Conservation (phyloP, 2,113 vertebrate genomes). For the Xiphophorus maculatus region DNA sequence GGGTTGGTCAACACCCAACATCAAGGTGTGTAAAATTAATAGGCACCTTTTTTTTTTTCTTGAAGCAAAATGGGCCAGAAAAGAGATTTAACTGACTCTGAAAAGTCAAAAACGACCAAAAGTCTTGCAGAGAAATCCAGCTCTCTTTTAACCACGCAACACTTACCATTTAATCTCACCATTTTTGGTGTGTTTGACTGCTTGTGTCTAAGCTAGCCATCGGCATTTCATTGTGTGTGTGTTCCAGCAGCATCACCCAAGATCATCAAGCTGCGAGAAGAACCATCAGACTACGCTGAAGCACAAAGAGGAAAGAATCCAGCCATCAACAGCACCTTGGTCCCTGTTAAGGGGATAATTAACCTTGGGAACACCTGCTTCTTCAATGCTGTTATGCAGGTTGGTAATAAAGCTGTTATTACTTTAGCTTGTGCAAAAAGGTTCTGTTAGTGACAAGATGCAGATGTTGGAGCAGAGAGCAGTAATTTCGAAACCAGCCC, state of each 20-base stretch:
- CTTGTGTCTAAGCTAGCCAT: neutral
- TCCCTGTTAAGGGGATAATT: conserved; percentile 94
- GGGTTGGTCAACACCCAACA: too few species aligned
- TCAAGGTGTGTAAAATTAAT: too few species aligned
- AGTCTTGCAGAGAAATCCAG: neutral
- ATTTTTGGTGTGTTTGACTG: neutral
- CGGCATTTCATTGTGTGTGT: conserved; percentile 4
- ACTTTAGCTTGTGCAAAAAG: neutral
- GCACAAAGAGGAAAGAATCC: conserved; percentile 81
- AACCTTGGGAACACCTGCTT: conserved; percentile 98
- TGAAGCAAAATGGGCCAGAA: too few species aligned
- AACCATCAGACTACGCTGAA: conserved; percentile 83
- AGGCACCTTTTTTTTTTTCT: too few species aligned
- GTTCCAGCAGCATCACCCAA: conserved; percentile 84
- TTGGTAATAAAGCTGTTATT: conserved; percentile 56
- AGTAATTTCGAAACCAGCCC: too few species aligned
- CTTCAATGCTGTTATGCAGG: conserved; percentile 99
- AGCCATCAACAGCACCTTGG: conserved; percentile 75
- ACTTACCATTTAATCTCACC: neutral
- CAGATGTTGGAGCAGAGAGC: neutral
- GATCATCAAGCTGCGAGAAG: conserved; percentile 86
- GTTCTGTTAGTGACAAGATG: neutral
- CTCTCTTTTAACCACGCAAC: neutral
- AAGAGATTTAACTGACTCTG: too few species aligned
- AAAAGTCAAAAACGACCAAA: too few species aligned